Conservation (phyloP, 2,113 vertebrate genomes). For the Aspidoscelis tigris region DNA sequence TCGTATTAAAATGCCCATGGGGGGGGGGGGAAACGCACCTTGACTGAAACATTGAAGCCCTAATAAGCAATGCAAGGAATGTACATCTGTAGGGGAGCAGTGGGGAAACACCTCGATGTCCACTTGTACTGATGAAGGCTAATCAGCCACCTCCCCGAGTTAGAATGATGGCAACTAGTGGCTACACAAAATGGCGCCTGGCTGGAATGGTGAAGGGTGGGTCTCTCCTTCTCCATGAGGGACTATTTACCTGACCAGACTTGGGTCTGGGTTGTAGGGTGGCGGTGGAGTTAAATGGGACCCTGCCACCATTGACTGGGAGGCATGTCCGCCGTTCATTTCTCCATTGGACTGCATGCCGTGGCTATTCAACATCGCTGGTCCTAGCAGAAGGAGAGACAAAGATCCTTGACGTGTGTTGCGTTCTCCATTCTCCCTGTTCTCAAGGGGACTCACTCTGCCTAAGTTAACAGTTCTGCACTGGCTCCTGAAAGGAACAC, state of each 20-base stretch:
- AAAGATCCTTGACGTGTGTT: background rate
- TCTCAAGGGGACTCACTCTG: background rate
- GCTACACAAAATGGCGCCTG: constrained; percentile 27
- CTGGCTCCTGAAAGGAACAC: too few relatives aligned
- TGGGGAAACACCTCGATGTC: too few relatives aligned
- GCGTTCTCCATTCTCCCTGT: background rate
- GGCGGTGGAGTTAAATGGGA: constrained; percentile 96
- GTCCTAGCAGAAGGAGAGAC: constrained; percentile 71
- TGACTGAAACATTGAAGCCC: too few relatives aligned
- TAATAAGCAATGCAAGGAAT: too few relatives aligned
- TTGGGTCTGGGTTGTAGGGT: constrained; percentile 95
- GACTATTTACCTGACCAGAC: constrained; percentile 90
- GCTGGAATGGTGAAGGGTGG: background rate
- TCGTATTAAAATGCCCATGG: too few relatives aligned
- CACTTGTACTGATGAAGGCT: too few relatives aligned
- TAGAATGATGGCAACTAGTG: background rate
- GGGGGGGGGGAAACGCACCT: too few relatives aligned
- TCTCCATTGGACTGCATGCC: constrained; percentile 90
- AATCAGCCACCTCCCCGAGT: too few relatives aligned
- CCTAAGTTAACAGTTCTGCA: too few relatives aligned
- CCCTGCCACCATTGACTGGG: constrained; percentile 90
- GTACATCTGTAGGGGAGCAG: too few relatives aligned
- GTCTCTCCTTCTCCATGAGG: background rate
- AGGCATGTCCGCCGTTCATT: constrained; percentile 87
- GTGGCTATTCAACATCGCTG: constrained; percentile 88